phyloP scores from a whole-genome alignment of 2,797 vertebrate species.

The Sciurus carolinensis region DNA sequence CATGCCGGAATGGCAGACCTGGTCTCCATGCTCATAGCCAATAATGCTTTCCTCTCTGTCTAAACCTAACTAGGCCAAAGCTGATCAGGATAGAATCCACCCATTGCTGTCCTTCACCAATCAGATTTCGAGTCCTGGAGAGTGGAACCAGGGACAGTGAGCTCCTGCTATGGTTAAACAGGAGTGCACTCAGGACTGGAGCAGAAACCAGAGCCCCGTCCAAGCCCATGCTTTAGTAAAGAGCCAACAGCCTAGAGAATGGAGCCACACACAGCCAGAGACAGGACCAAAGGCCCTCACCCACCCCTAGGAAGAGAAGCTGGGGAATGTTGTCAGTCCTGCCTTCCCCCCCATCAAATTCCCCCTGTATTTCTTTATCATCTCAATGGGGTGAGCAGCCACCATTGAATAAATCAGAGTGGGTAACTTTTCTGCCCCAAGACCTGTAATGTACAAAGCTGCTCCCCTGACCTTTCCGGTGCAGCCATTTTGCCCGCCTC shows the following conservation, averaged over 20 bases:
- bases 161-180: not conserved
- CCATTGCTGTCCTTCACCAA: not conserved
- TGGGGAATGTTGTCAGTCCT: not conserved
- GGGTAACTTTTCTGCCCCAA: not conserved
- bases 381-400: not conserved
- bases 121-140: not conserved
- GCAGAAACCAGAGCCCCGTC: not conserved
- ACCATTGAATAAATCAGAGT: not conserved
- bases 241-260: not conserved
- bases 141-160: not conserved
- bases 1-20: not conserved
- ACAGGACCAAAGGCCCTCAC: not conserved
- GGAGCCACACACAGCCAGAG: not conserved
- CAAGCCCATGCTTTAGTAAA: not conserved
- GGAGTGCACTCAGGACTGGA: not conserved
- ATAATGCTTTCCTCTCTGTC: not conserved
- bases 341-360: no score
- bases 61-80: not conserved
- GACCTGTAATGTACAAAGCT: not conserved
- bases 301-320: not conserved
- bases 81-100: not conserved
- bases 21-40: not conserved
- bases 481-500: no score
- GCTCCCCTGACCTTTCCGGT: no score
- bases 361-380: not conserved